Base-by-base conservation (phyloP, 2,113 vertebrate genomes). In the Formicarius rufipectus region DNA sequence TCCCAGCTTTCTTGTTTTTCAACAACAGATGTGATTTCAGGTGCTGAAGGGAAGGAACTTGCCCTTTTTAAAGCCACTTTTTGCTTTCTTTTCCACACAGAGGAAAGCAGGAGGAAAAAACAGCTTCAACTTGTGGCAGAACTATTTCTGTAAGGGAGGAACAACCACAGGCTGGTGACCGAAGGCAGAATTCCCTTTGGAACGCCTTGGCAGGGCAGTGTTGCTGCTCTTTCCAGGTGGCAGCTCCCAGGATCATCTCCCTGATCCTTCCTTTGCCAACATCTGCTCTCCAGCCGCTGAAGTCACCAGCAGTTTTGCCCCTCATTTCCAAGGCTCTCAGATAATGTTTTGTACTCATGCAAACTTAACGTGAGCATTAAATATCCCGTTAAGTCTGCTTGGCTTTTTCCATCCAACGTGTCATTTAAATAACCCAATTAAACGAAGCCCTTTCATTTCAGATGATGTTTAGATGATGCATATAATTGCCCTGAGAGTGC, bases 371-470 rank as follows among this genome's bases (percentile, higher is more conserved):
- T 44, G 89, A 95, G 85, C 37, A 0, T 86, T 74, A 59, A 68
- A 91, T 39, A 66, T 35, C 79, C 93, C 28, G 31, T 21, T 53
- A 37, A 87, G 63, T 44, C 87, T 59, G 50, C 67, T 88, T 55
- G 79, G 95, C 72, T 90, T 73, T 90, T 95, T 55, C 93, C 84
- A 74, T 58, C 89, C n/a, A 77, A 95, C 5, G 25, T 94, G 95
- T 94, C 88, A 71, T 47, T 96, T 83, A 59, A 96, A 85, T 91
- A 96, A 91, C 71, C 55, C 74, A 93, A 96, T 97, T 95, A 94
- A 87, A 91, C 2, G 39, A 78, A 67, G 76, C 4, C 73, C 86
- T 95, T 90, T 90, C 50, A 35, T 89, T 95, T 72, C 6, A 62
- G 58, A 72, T 71, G 89, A 63, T 89, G 89, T 92, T 97, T 90